Evolutionary conservation across 1,140 invertebrate species (phyloP), one percentile per base, ranked within the genome.

Genomic region (Wasmannia auropunctata): DNA sequence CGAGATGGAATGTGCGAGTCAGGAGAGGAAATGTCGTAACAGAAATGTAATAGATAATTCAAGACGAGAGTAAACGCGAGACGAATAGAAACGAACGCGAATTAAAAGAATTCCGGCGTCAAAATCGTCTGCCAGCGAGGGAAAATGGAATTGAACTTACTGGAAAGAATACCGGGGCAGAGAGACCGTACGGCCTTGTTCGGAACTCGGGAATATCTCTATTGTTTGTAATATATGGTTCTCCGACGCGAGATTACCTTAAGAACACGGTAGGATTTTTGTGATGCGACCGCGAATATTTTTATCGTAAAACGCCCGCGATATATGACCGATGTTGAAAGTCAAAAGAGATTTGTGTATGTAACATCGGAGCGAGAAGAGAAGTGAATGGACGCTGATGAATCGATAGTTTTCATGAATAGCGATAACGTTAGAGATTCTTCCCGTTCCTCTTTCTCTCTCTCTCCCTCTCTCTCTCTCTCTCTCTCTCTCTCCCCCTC

Each of bases 321-420:
- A 6, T 14, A 19, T 16, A 22, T n/a, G n/a, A n/a, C 22, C 14
- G 69, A 51, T 11, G 86, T 72, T 75, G 76, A 87, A 77, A 77
- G 54, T 87, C 76, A 85, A 87, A 87, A 37, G 56, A 22, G 70
- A 85, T 40, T 85, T 85, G 63, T 87, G 65, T 63, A 65, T 40
- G 34, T 43, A 70, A 62, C 80, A 10, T 40, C 58, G 25, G 22
- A 37, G 54, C 22, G n/a, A n/a, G n/a, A n/a, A n/a, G n/a, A 31
- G n/a, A 5, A 31, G 46, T 58, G 75, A 86, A 89, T 86, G 37
- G 19, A 63, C 65, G 37, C n/a, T 80, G 85, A 88, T 76, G 83
- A 89, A 89, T 88, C 46, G 62, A 89, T 86, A 88, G 76, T 89
- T 62, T 58, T 51, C 83, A 56, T 86, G 54, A 89, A 89, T 83